Evolutionary conservation across 2,888 invertebrate species (phyloP), one percentile per base, ranked within the genome.

Genomic region (Mythimna impura): DNA sequence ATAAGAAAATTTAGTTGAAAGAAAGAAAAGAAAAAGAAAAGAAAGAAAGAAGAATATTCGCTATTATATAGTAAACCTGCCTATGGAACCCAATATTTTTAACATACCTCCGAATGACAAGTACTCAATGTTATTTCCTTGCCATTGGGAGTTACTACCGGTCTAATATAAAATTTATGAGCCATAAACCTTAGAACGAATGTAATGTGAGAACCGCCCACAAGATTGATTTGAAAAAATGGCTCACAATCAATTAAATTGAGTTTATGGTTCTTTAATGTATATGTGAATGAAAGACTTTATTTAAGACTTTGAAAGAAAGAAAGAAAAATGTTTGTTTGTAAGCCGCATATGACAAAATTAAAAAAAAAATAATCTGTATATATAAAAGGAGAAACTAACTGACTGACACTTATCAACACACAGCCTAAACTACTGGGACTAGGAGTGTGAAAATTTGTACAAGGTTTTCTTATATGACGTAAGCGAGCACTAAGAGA

Each of bases 231-330:
- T 83, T 76, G 74, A 80, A 82, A 86, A 76, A 78, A 87, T 84
- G 82, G 82, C 81, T 84, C 81, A 85, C 87, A 92, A 92, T 91
- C 92, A 93, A 94, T 94, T 92, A 92, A 92, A 91, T 86, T 89
- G 86, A 82, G 89, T 93, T 93, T 94, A 93, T 87, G 86, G 85
- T 87, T 84, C 83, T 86, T 84, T 84, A 86, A 88, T 82, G 73
- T 78, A 71, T 64, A 74, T 36, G 25, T 81, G 82, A 81, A 72
- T 43, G 76, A 88, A 86, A 22, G 20, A 57, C n/a, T 66, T 66
- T 36, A 36, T 65, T 66, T 50, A 54, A 1, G 50, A 20, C n/a
- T 22, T 14, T 12, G 43, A 14, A 20, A 47, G 47, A 47, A 17
- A 47, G 47, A 47, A 47, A 17, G 7, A 40, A 10, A 43, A 43